Percentiles rank a stretch among this genome's conserved stretches.
phyloP scores from a whole-genome alignment of 2,888 invertebrate species.

The Latrodectus hesperus region DNA sequence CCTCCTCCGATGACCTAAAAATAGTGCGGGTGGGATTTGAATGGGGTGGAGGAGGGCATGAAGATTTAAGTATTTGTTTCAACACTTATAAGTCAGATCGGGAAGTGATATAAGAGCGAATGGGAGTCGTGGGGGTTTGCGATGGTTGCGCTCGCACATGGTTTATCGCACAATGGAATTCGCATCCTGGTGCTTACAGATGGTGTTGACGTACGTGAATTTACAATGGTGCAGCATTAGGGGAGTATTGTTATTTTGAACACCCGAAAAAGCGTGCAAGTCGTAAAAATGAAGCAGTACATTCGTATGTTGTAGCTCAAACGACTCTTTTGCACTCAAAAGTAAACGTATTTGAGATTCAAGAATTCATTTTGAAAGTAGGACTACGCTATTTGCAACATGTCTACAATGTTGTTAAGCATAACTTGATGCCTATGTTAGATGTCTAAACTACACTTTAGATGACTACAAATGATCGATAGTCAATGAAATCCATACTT shows the following conservation, averaged over 20 bases:
- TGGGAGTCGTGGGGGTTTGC: background rate
- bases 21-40: constrained; percentile 19
- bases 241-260: background rate
- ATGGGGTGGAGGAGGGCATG: background rate
- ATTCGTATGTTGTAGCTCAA: too few relatives aligned
- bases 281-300: background rate
- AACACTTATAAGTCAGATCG: constrained; percentile 8
- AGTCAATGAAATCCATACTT: too few relatives aligned
- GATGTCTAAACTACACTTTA: too few relatives aligned
- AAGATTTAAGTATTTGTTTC: constrained; percentile 28
- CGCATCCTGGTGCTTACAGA: background rate
- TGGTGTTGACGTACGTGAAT: background rate
- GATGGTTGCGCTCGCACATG: background rate
- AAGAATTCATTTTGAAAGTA: too few relatives aligned
- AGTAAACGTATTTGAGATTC: too few relatives aligned
- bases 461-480: too few relatives aligned
- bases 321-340: too few relatives aligned
- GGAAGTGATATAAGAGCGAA: background rate
- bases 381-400: too few relatives aligned
- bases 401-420: too few relatives aligned
- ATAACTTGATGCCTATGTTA: too few relatives aligned
- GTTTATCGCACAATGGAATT: background rate
- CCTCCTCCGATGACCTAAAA: constrained; percentile 41
- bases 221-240: background rate
- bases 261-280: background rate